Evolutionary conservation across 2,888 invertebrate species (phyloP).

Genomic region (Eupeodes latifasciatus): DNA sequence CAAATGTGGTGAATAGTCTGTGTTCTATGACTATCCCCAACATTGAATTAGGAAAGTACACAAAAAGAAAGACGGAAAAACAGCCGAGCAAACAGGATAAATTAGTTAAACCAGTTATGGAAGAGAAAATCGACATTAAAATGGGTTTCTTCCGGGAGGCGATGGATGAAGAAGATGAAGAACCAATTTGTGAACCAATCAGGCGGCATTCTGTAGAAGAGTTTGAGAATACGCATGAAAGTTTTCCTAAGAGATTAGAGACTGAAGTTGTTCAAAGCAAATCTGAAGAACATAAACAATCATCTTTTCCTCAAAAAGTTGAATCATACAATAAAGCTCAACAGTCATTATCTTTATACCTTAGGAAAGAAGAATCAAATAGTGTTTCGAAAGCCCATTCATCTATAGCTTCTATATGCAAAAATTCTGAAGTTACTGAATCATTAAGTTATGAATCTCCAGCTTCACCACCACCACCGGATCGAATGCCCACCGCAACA

Average conservation of each 20-base stretch:
- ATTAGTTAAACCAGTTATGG: neutral
- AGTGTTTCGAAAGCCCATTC: neutral
- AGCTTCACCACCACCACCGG: conserved; percentile 50
- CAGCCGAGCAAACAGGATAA: neutral
- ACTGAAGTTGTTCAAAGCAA: neutral
- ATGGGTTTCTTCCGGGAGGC: conserved; percentile 52
- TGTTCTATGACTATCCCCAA: conserved; percentile 26
- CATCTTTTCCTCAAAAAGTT: neutral
- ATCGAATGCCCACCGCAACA: conserved; percentile 13
- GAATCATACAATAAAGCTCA: conserved; percentile 10
- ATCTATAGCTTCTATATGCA: neutral
- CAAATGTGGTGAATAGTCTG: neutral
- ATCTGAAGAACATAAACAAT: neutral
- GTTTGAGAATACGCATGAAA: neutral
- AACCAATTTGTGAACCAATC: conserved; percentile 6
- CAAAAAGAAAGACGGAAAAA: conserved; percentile 15
- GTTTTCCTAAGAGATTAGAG: neutral
- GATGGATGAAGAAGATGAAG: conserved; percentile 16
- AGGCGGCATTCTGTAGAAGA: neutral
- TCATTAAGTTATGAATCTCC: conserved; percentile 26
- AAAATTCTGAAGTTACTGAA: neutral
- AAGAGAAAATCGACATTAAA: conserved; percentile 3
- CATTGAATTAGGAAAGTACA: conserved; percentile 66
- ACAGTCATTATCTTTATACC: neutral
- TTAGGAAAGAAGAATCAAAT: neutral